phyloP scores from a whole-genome alignment of 2,888 invertebrate species.

The Portevinia maculata region DNA sequence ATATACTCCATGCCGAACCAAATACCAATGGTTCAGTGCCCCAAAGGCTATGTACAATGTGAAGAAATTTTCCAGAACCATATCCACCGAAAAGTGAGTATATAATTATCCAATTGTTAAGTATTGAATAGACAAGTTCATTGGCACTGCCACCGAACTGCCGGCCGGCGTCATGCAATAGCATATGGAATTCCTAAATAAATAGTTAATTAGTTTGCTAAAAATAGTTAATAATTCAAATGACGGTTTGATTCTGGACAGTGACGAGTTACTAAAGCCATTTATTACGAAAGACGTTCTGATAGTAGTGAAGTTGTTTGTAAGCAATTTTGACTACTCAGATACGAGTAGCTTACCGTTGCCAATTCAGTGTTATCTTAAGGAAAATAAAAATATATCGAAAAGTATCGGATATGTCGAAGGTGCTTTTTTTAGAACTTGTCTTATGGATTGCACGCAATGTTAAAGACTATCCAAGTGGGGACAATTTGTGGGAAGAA shows the following conservation, averaged over 20 bases:
- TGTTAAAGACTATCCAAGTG: constrained; percentile 1
- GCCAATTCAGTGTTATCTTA: no score
- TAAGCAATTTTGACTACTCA: neutral
- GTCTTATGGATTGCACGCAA: neutral
- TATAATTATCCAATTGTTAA: neutral
- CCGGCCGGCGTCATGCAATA: constrained; percentile 33
- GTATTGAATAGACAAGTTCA: constrained; percentile 52
- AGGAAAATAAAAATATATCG: no score
- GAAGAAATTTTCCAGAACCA: constrained; percentile 78
- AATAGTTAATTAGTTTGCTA: constrained; percentile 61
- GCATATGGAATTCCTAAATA: constrained; percentile 31
- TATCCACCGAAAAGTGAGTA: constrained; percentile 76
- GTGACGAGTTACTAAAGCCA: neutral
- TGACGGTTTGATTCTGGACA: neutral
- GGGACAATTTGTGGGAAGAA: no score
- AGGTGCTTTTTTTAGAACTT: neutral
- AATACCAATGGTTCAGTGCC: constrained; percentile 82
- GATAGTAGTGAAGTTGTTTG: neutral
- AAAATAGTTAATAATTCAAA: constrained; percentile 42
- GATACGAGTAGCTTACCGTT: neutral
- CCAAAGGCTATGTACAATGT: constrained; percentile 80
- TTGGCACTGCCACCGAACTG: constrained; percentile 47
- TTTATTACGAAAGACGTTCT: neutral
- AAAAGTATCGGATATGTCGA: no score
- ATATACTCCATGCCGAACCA: constrained; percentile 79